Percentiles rank a stretch among this genome's conserved stretches.
Conservation (phyloP, 2,888 invertebrate species). For the Erynnis tages region DNA sequence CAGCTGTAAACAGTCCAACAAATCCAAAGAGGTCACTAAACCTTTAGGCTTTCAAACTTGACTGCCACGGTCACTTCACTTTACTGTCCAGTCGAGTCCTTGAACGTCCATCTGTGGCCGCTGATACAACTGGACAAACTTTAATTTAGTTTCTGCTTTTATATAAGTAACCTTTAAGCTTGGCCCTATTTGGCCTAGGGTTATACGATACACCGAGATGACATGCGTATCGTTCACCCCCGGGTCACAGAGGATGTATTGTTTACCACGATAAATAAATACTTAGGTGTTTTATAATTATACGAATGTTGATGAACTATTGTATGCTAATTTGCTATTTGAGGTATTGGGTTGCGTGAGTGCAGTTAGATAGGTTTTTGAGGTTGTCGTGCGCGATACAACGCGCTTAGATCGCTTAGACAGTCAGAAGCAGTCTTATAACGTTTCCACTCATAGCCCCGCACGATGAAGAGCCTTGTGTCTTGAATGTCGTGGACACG, state of each 20-base stretch:
- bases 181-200: slow-evolving; percentile 72
- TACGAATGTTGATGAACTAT: slow-evolving; percentile 31
- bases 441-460: too few relatives aligned
- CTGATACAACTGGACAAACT: slow-evolving; percentile 47
- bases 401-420: too few relatives aligned
- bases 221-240: slow-evolving; percentile 48
- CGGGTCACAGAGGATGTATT: slow-evolving; percentile 61
- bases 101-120: slow-evolving; percentile 30
- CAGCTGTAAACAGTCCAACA: neutral
- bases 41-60: neutral
- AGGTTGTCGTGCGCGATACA: too few relatives aligned
- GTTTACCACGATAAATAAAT: slow-evolving; percentile 50
- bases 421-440: too few relatives aligned
- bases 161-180: slow-evolving; percentile 61
- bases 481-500: too few relatives aligned
- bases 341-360: too few relatives aligned
- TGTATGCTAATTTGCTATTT: slow-evolving; percentile 40
- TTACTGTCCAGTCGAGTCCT: slow-evolving; percentile 34
- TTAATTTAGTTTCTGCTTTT: slow-evolving; percentile 57
- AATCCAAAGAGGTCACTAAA: neutral
- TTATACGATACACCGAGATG: slow-evolving; percentile 72
- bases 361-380: too few relatives aligned
- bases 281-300: slow-evolving; percentile 39
- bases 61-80: neutral
- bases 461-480: too few relatives aligned